phyloP scores from a whole-genome alignment of 2,888 invertebrate genomes.

The Platycheirus rosarum region DNA sequence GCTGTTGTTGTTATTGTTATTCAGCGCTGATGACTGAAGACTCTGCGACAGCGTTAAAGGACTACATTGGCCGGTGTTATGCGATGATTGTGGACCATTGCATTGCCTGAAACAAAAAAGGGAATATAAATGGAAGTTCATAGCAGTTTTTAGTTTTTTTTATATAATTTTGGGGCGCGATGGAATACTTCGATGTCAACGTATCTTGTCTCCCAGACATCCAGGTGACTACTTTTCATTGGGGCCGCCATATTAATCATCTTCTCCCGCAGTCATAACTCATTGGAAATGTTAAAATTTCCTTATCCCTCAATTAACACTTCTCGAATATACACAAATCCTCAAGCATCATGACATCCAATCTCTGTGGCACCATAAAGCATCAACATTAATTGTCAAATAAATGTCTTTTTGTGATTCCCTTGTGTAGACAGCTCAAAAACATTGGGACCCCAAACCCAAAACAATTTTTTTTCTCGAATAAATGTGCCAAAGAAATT shows the following conservation, averaged over 20 bases:
- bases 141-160: too few relatives aligned
- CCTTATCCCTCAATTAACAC: constrained; percentile 56
- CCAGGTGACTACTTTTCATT: too few relatives aligned
- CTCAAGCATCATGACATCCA: constrained; percentile 39
- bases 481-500: constrained; percentile 66
- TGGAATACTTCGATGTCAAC: too few relatives aligned
- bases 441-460: neutral
- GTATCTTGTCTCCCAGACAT: too few relatives aligned
- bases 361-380: constrained; percentile 20
- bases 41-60: constrained; percentile 80
- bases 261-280: constrained; percentile 5
- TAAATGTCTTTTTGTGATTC: constrained; percentile 21
- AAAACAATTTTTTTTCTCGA: neutral
- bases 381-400: constrained; percentile 52
- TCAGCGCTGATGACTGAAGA: constrained; percentile 78
- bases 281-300: constrained; percentile 16
- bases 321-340: constrained; percentile 33
- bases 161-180: too few relatives aligned
- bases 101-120: constrained; percentile 61
- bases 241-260: constrained; percentile 17
- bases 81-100: constrained; percentile 47
- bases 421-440: neutral
- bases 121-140: neutral
- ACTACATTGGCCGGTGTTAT: constrained; percentile 78
- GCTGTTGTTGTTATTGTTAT: constrained; percentile 72